A percentile compares a stretch with the other conserved stretches of the same genome.
Evolutionary conservation across 1,140 invertebrate species (phyloP).

Genomic region (Meteorus sp.): DNA sequence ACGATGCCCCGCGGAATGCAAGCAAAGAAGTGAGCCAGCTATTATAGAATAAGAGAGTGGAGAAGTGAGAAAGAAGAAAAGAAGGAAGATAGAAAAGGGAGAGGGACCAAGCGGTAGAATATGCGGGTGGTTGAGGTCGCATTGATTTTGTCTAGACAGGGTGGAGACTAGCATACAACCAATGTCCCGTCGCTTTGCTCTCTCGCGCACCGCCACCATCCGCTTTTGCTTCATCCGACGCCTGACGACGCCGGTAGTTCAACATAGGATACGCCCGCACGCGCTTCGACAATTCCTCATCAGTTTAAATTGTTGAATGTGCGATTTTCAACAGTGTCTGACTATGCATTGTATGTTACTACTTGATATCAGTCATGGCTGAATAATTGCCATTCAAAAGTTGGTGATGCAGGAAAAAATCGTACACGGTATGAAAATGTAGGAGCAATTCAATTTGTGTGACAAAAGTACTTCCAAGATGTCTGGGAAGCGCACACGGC

Average conservation of each 20-base stretch:
- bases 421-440: no score
- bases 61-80: constrained; percentile 9
- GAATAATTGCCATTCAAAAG: no score
- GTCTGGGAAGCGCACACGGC: no score
- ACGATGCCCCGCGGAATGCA: not conserved
- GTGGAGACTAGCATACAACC: constrained; percentile 47
- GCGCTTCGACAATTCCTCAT: constrained; percentile 11
- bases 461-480: no score
- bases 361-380: no score
- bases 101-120: constrained; percentile 15
- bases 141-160: constrained; percentile 58
- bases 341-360: no score
- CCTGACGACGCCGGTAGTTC: constrained; percentile 16
- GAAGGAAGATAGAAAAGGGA: constrained; percentile 19
- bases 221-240: constrained; percentile 9
- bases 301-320: no score
- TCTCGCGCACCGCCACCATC: constrained; percentile 21
- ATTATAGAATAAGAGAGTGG: not conserved
- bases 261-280: constrained; percentile 19
- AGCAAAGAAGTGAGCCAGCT: not conserved
- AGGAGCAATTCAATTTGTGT: no score
- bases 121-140: constrained; percentile 46
- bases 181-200: constrained; percentile 33
- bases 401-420: no score
- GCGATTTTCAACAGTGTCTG: no score